Evolutionary conservation across 2,888 invertebrate species (phyloP), one percentile per base, ranked within the genome.

Genomic region (Agriopis marginaria): DNA sequence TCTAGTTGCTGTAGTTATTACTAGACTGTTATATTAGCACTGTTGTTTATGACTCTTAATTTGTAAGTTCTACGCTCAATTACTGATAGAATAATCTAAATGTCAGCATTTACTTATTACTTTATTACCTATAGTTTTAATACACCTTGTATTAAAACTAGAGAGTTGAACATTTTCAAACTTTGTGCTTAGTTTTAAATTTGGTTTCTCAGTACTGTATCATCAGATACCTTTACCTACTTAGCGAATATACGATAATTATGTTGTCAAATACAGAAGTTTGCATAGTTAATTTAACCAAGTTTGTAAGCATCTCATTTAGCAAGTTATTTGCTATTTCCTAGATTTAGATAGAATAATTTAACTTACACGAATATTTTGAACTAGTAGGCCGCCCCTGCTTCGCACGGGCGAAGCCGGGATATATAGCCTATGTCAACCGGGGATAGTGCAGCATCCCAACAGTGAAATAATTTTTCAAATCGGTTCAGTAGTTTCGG

Each of bases 181-280:
- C 32, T 58, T 32, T 23, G 12, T 8, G 5, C 32, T 32, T 12
- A 47, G 10, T 7, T 11, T 56, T 17, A 32, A 12, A 32, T 62
- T 56, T 63, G 32, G 40, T 72, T n/a, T 42, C 50, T 68, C 9
- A 56, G 14, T 42, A 17, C n/a, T 5, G 40, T 59, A 17, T 51
- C 61, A 75, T 70, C 67, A 74, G 75, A 68, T 49, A 42, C 61
- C 67, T 68, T 66, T 49, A 42, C 61, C 67, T 68, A 42, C 71
- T 81, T 83, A 79, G 76, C 75, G 62, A 61, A 64, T 63, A 50
- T 47, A 60, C 68, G 71, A 32, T 79, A 82, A 83, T 62, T 75
- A 63, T 73, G 65, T 74, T 73, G 68, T 64, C 70, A 71, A 78
- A 76, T 66, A 69, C 45, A 61, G 63, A 63, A 66, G 77, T 82